Conservation (phyloP, 2,888 invertebrate genomes). For the Muschampia plurimacula region DNA sequence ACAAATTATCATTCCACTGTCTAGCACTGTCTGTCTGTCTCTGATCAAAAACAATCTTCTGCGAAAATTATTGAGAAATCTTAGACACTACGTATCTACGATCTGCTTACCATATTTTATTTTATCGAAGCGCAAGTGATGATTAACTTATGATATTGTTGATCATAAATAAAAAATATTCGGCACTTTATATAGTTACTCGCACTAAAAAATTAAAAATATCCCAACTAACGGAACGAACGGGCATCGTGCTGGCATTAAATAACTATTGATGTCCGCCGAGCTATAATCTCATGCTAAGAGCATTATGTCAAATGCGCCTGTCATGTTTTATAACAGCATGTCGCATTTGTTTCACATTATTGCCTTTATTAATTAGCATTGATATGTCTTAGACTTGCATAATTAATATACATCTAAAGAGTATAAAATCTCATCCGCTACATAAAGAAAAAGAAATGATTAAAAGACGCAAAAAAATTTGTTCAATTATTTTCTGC, state of each 20-base stretch:
- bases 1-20: no score
- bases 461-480: no score
- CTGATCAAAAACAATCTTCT: no score
- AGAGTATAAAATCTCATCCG: neutral
- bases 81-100: no score
- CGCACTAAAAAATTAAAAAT: neutral
- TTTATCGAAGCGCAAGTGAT: neutral
- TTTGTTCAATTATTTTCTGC: neutral
- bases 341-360: constrained; percentile 15
- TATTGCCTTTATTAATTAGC: constrained; percentile 29
- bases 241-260: neutral
- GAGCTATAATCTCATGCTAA: constrained; percentile 6
- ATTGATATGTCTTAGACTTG: constrained; percentile 9
- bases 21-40: no score
- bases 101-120: neutral
- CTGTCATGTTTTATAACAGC: constrained; percentile 20
- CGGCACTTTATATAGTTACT: neutral
- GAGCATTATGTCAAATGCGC: constrained; percentile 15
- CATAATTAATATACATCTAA: no score
- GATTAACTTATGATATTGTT: neutral
- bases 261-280: constrained; percentile 7
- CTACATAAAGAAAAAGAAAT: neutral
- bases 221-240: neutral
- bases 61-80: no score
- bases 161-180: constrained; percentile 2